Conservation (phyloP, 2,113 vertebrate genomes). For the Malurus cyaneus region DNA sequence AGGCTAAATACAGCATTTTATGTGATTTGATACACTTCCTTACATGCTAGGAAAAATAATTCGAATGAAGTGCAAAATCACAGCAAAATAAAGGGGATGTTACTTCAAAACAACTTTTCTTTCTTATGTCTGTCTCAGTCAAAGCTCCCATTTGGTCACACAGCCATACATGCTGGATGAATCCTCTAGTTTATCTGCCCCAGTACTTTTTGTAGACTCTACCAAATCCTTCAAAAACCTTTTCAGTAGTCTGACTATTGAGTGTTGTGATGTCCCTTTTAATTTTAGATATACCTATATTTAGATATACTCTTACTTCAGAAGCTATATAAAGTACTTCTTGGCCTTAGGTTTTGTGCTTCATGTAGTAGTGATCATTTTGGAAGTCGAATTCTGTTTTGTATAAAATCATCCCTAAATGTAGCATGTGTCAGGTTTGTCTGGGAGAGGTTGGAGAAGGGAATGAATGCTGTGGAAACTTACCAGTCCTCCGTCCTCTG, state of each 20-base stretch:
- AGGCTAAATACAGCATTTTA: not conserved
- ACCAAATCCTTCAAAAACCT: not conserved
- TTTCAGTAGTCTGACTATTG: not conserved
- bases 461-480: not conserved
- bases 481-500: rapidly evolving
- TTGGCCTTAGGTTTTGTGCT: not conserved
- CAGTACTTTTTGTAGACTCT: not conserved
- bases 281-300: not conserved
- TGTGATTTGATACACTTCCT: not conserved
- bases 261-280: not conserved
- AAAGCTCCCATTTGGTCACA: not conserved
- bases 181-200: not conserved
- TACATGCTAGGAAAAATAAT: not conserved
- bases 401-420: not conserved
- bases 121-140: not conserved
- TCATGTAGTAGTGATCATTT: not conserved
- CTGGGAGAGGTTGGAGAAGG: not conserved
- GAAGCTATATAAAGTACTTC: not conserved
- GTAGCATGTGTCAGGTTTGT: not conserved
- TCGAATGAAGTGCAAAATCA: not conserved
- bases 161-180: not conserved
- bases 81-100: not conserved
- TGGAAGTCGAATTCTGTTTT: not conserved
- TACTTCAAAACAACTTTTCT: not conserved
- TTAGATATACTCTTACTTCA: no score